Conservation (phyloP, 2,888 invertebrate species). For the Caenorhabditis doughertyi region DNA sequence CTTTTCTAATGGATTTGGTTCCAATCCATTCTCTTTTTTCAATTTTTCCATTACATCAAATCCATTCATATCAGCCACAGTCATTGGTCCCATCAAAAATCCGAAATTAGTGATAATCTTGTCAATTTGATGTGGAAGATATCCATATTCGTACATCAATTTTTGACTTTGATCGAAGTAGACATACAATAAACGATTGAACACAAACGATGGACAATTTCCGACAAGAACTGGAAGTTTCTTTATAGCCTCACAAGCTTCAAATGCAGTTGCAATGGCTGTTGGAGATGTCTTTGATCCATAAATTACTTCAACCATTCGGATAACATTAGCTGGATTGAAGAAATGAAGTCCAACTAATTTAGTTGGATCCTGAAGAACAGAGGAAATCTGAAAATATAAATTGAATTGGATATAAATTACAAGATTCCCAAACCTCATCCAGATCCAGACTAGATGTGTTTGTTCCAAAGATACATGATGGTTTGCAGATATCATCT, state of each 20-base stretch:
- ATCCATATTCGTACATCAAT: conserved; percentile 65
- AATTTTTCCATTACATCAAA: conserved; percentile 73
- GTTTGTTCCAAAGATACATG: conserved; percentile 83
- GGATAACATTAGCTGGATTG: conserved; percentile 83
- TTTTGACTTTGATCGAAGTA: conserved; percentile 68
- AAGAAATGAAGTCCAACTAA: conserved; percentile 84
- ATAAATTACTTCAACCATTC: conserved; percentile 81
- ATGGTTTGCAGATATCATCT: conserved; percentile 82
- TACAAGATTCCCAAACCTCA: conserved; percentile 55
- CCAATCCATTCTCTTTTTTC: conserved; percentile 69
- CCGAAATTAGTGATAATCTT: conserved; percentile 69
- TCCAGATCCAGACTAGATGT: conserved; percentile 84
- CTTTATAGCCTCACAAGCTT: conserved; percentile 82
- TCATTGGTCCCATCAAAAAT: conserved; percentile 76
- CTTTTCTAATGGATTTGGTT: conserved; percentile 61
- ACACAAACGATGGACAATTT: conserved; percentile 75
- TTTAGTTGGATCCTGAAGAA: conserved; percentile 81
- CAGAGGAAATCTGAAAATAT: conserved; percentile 80
- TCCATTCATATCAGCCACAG: conserved; percentile 77
- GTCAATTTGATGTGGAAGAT: conserved; percentile 70
- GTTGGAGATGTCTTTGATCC: conserved; percentile 82
- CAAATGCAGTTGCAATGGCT: conserved; percentile 83
- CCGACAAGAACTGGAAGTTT: conserved; percentile 80
- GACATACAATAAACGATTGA: conserved; percentile 74
- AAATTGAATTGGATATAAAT: not conserved